These are phyloP conservation scores for Rallus crepitans DNA, from an alignment of 2,797 vertebrate genomes.

Conservation along the genomic window DNA sequence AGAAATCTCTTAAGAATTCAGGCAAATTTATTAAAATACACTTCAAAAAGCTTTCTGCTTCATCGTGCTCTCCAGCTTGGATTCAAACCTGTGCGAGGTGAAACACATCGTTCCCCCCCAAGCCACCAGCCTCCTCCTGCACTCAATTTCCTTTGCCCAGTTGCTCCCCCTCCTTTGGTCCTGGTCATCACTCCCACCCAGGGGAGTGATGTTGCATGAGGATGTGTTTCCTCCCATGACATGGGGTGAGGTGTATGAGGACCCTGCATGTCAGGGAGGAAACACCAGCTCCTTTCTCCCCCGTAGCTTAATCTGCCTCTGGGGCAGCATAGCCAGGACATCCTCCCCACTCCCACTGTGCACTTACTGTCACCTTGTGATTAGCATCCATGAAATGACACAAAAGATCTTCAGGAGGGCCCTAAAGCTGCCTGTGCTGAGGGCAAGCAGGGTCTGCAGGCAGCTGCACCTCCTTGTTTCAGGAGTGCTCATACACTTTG, in stretches of 20 bases:
- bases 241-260: background rate
- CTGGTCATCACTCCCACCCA: background rate
- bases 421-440: background rate
- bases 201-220: no score
- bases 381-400: no score
- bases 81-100: background rate
- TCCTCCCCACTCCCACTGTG: rapidly evolving
- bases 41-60: conserved; percentile 4
- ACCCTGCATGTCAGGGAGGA: rapidly evolving
- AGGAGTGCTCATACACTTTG: background rate
- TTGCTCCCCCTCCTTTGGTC: rapidly evolving
- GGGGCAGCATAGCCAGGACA: rapidly evolving
- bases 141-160: background rate
- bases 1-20: conserved; percentile 45
- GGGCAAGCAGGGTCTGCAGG: background rate
- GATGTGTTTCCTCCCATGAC: rapidly evolving
- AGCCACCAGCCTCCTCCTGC: background rate
- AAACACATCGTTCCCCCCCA: rapidly evolving
- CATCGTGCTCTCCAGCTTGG: background rate
- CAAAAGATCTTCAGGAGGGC: background rate
- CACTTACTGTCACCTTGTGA: background rate
- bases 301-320: rapidly evolving
- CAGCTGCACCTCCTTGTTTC: background rate
- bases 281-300: background rate
- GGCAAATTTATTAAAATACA: background rate